A percentile compares a stretch with the other conserved stretches of the same genome.
Evolutionary conservation across 2,888 invertebrate genomes (phyloP).

Genomic region (Calliopum simillimum): DNA sequence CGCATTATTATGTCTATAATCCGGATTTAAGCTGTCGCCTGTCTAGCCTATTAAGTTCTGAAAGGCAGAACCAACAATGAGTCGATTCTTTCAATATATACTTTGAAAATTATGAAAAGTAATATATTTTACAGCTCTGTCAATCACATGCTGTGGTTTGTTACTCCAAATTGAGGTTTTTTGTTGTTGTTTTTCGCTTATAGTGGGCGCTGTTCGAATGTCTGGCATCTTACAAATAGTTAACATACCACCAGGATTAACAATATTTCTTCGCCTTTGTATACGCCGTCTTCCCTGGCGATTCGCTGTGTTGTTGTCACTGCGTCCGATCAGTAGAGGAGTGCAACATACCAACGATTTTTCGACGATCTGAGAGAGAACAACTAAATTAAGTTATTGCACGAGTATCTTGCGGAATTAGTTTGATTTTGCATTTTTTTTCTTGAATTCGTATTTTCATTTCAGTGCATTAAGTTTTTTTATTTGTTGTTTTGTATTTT

Average conservation of each 20-base stretch:
- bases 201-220: constrained; percentile 37
- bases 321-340: neutral
- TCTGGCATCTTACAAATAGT: constrained; percentile 47
- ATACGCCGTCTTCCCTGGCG: constrained; percentile 10
- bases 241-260: constrained; percentile 58
- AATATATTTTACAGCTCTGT: constrained; percentile 16
- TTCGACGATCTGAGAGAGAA: constrained; percentile 18
- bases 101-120: no score
- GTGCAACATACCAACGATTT: constrained; percentile 12
- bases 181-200: neutral
- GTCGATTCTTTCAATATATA: no score
- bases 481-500: no score
- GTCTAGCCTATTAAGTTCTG: no score
- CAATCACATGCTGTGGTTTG: constrained; percentile 30
- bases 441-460: neutral
- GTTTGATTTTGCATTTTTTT: constrained; percentile 7
- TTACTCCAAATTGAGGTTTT: no score
- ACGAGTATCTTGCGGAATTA: constrained; percentile 14
- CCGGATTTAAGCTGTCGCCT: no score
- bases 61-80: no score
- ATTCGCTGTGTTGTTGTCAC: constrained; percentile 17
- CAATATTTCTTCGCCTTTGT: constrained; percentile 33
- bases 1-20: no score
- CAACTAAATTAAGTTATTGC: constrained; percentile 35
- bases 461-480: no score